Evolutionary conservation across 2,113 vertebrate species (phyloP).

Genomic region (Micronycteris hirsuta): DNA sequence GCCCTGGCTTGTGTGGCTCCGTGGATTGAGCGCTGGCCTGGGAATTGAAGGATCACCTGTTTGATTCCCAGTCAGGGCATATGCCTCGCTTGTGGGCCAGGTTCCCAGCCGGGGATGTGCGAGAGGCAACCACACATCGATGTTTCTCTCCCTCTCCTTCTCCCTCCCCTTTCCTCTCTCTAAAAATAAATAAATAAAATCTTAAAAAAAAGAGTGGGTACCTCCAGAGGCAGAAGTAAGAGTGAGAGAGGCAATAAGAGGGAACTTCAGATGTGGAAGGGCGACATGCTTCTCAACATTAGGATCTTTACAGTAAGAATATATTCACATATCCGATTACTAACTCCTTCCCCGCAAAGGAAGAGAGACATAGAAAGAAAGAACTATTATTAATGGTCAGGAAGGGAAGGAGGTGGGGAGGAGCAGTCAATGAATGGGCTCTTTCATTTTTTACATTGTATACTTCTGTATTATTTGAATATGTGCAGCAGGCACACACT

Average conservation of each 20-base stretch:
- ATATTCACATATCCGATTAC: neutral
- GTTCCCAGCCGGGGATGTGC: no score
- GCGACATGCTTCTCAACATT: neutral
- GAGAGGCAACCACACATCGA: no score
- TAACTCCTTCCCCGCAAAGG: neutral
- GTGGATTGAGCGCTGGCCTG: no score
- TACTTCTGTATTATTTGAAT: slow-evolving; percentile 11
- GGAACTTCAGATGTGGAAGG: neutral
- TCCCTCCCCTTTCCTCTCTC: no score
- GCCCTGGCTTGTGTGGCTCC: no score
- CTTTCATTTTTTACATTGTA: slow-evolving; percentile 1
- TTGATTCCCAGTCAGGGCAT: no score
- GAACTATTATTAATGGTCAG: neutral
- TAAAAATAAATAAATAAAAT: no score
- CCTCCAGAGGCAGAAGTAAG: neutral
- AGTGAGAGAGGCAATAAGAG: neutral
- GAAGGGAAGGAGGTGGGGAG: neutral
- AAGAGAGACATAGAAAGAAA: neutral
- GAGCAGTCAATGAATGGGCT: neutral
- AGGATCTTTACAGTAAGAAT: neutral
- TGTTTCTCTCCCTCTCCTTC: no score
- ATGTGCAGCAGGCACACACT: neutral
- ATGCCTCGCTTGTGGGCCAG: no score
- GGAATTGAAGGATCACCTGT: no score
- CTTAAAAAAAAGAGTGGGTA: neutral